These are phyloP conservation scores for Drosophila birchii DNA, from an alignment of 2,888 invertebrate genomes.

Conservation along the genomic window DNA sequence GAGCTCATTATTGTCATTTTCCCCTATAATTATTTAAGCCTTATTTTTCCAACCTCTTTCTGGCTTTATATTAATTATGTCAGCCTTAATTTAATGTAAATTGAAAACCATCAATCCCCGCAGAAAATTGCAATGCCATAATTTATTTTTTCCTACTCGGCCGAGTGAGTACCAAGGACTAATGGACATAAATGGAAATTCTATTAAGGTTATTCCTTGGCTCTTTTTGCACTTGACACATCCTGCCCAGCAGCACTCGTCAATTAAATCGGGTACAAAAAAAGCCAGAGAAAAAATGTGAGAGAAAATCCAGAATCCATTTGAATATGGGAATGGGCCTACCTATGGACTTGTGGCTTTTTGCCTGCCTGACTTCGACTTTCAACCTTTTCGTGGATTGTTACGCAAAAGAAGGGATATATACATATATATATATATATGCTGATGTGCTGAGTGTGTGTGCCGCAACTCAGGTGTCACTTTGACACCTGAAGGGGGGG, in stretches of 20 bases:
- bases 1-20: background rate
- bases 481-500: slow-evolving; percentile 32
- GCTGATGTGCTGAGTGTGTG: slow-evolving; percentile 36
- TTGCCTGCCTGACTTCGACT: slow-evolving; percentile 52
- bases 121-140: slow-evolving; percentile 13
- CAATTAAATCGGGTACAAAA: slow-evolving; percentile 58
- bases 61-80: slow-evolving; percentile 11
- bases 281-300: slow-evolving; percentile 15
- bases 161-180: slow-evolving; percentile 33
- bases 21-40: background rate
- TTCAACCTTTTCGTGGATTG: slow-evolving; percentile 65
- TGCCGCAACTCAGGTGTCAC: slow-evolving; percentile 72
- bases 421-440: slow-evolving; percentile 14
- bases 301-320: slow-evolving; percentile 22
- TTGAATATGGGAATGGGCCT: slow-evolving; percentile 14
- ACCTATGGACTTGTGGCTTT: slow-evolving; percentile 35
- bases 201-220: slow-evolving; percentile 59
- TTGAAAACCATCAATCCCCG: slow-evolving; percentile 18
- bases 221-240: slow-evolving; percentile 47
- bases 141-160: background rate
- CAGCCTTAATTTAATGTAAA: slow-evolving; percentile 15
- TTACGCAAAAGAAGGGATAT: slow-evolving; percentile 45
- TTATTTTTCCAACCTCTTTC: background rate
- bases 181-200: slow-evolving; percentile 77
- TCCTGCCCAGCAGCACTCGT: slow-evolving; percentile 56